These are phyloP conservation scores for Pemphredon lugubris DNA, from an alignment of 2,888 invertebrate species.

Conservation along the genomic window DNA sequence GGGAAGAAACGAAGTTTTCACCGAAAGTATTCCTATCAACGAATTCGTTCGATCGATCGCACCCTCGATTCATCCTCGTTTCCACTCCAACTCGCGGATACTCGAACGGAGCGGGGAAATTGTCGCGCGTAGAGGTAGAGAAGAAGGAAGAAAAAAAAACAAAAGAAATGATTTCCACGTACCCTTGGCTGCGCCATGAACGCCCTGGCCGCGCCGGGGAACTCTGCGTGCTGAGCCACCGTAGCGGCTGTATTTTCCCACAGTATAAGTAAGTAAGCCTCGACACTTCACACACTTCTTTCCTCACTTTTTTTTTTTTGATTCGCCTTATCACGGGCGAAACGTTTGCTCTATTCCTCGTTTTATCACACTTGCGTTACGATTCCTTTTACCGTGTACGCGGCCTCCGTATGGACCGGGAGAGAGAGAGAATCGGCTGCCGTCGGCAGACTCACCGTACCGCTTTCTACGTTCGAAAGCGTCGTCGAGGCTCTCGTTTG, in stretches of 20 bases:
- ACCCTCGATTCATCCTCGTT: no score
- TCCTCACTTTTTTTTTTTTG: constrained; percentile 39
- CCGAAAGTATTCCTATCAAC: no score
- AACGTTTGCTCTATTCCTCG: constrained; percentile 25
- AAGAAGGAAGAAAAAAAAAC: no score
- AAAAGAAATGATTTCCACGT: no score
- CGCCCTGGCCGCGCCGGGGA: constrained; percentile 88
- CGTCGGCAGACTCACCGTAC: no score
- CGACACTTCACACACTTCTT: constrained; percentile 66
- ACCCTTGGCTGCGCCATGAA: constrained; percentile 96
- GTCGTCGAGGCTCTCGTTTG: constrained; percentile 20
- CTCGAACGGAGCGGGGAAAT: no score
- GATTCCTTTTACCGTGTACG: not conserved
- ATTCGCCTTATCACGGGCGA: constrained; percentile 45
- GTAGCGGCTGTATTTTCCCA: constrained; percentile 82
- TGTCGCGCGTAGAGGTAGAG: no score
- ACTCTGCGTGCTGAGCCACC: constrained; percentile 84
- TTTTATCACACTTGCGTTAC: constrained; percentile 12
- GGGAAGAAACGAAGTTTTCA: no score
- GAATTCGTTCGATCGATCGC: no score
- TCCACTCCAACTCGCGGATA: no score
- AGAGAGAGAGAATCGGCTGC: constrained; percentile 9
- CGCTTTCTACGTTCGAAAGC: constrained; percentile 2
- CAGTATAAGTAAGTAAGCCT: constrained; percentile 66
- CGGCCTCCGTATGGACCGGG: not conserved